Evolutionary conservation across 1,140 invertebrate species (phyloP).

Genomic region (Hypsibius dujardini): DNA sequence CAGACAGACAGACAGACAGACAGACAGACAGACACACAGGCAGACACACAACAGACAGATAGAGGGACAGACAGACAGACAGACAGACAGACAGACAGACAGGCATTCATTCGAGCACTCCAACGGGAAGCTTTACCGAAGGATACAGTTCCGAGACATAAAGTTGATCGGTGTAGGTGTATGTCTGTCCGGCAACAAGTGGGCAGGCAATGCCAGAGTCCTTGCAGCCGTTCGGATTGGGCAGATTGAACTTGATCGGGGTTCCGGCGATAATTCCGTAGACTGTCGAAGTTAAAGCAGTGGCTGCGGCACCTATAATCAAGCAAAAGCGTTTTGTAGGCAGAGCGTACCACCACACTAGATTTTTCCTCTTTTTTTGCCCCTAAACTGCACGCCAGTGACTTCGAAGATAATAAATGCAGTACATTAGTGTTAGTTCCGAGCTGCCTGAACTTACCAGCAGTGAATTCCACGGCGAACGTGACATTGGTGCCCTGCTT

Average conservation of each 20-base stretch:
- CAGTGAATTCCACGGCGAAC: conserved; percentile 19
- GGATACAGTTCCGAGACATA: conserved; percentile 46
- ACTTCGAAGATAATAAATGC: too few species aligned
- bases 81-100: too few species aligned
- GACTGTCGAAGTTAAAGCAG: conserved; percentile 24
- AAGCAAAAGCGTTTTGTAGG: too few species aligned
- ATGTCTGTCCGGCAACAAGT: conserved; percentile 38
- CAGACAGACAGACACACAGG: too few species aligned
- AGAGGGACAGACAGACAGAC: too few species aligned
- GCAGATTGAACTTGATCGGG: conserved; percentile 48
- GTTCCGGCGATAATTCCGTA: conserved; percentile 49
- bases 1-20: too few species aligned
- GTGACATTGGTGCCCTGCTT: conserved; percentile 19
- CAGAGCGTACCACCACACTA: too few species aligned
- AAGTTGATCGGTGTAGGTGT: conserved; percentile 43
- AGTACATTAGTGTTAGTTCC: too few species aligned
- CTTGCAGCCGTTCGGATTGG: conserved; percentile 48
- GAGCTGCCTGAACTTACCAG: neutral
- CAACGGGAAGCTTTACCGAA: conserved; percentile 38
- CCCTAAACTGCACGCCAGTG: too few species aligned
- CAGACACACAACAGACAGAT: too few species aligned
- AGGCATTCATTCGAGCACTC: too few species aligned
- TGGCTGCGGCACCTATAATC: conserved; percentile 22
- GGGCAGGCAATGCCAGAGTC: conserved; percentile 46
- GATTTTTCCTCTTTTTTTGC: too few species aligned